Evolutionary conservation across 2,113 vertebrate genomes (phyloP).

Genomic region (Chloropsis hardwickii): DNA sequence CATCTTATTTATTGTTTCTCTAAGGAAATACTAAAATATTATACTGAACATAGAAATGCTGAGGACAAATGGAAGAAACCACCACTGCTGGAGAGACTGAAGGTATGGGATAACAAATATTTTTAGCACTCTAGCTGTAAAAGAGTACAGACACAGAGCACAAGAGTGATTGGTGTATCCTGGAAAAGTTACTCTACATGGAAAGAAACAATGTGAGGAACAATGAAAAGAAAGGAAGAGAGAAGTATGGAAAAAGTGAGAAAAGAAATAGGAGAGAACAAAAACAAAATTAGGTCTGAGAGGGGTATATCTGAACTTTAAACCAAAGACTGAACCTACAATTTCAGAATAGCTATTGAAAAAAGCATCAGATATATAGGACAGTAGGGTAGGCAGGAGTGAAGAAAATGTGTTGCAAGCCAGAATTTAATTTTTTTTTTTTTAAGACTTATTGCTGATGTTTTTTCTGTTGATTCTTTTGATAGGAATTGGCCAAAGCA

Average conservation of each 20-base stretch:
- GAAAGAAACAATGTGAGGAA: neutral
- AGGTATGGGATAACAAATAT: constrained; percentile 74
- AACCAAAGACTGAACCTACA: neutral
- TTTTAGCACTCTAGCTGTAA: neutral
- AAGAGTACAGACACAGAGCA: neutral
- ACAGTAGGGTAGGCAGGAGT: neutral
- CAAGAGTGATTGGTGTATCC: neutral
- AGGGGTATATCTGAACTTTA: neutral
- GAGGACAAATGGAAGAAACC: constrained; percentile 84
- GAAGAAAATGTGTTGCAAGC: neutral
- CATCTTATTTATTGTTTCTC: neutral
- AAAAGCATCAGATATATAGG: neutral
- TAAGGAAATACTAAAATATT: constrained; percentile 86
- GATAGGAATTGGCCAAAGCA: constrained; percentile 82
- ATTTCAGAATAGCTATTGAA: neutral
- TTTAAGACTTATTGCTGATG: neutral
- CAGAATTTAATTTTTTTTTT: neutral
- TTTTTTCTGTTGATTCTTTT: neutral
- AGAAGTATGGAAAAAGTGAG: neutral
- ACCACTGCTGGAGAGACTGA: constrained; percentile 81
- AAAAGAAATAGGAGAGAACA: neutral
- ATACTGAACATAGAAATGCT: constrained; percentile 66
- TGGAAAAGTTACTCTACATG: neutral
- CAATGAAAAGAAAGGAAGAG: neutral
- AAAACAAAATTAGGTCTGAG: neutral